phyloP scores from a whole-genome alignment of 2,113 vertebrate genomes.

The Dromiciops gliroides region DNA sequence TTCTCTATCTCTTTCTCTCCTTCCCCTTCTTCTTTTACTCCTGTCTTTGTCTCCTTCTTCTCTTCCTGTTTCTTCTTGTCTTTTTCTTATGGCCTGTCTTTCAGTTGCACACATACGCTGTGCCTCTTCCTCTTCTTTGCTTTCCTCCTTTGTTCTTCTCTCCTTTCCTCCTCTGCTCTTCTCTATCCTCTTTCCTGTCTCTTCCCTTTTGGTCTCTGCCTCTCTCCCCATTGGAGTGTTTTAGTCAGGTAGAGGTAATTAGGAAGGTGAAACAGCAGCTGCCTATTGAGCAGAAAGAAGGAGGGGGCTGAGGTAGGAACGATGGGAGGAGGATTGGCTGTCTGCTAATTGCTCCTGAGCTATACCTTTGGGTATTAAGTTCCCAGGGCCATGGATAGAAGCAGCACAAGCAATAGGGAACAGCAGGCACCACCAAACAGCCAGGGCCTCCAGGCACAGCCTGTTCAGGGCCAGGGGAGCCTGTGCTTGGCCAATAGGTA shows the following conservation, averaged over 20 bases:
- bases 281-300: neutral
- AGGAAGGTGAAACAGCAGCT: neutral
- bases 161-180: neutral
- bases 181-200: neutral
- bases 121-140: neutral
- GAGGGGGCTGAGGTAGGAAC: neutral
- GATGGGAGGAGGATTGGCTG: too few relatives aligned
- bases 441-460: neutral
- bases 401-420: neutral
- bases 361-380: neutral
- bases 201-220: neutral
- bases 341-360: conserved; percentile 13
- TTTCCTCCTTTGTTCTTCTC: neutral
- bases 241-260: neutral
- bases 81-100: too few relatives aligned
- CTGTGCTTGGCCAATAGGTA: neutral
- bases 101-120: neutral
- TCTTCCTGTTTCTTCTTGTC: too few relatives aligned
- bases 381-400: neutral
- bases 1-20: neutral
- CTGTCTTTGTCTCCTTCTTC: neutral
- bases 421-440: neutral
- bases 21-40: neutral
- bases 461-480: neutral
- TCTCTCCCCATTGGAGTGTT: neutral